phyloP scores from a whole-genome alignment of 2,888 invertebrate genomes.

The Latheticus oryzae region DNA sequence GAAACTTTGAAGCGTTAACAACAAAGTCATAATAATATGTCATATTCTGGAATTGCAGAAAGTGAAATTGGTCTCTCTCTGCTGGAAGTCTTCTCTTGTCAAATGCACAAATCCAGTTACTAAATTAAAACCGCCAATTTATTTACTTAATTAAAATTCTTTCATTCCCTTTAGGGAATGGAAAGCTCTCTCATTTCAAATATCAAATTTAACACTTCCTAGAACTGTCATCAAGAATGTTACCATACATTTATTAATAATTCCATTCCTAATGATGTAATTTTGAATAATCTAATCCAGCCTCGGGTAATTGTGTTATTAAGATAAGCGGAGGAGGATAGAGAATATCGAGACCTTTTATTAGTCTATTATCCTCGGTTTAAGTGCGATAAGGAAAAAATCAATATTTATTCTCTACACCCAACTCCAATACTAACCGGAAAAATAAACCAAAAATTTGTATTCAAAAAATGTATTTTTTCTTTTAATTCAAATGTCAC shows the following conservation, averaged over 20 bases:
- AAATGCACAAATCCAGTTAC: no score
- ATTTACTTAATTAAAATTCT: no score
- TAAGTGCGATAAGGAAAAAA: slow-evolving; percentile 17
- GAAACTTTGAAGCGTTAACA: slow-evolving; percentile 24
- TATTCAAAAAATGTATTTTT: slow-evolving; percentile 2
- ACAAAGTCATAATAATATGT: no score
- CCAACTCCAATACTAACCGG: neutral
- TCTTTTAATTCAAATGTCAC: slow-evolving; percentile 12
- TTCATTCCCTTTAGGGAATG: no score
- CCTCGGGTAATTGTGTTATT: slow-evolving; percentile 20
- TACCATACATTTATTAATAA: slow-evolving; percentile 12
- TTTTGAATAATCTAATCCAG: slow-evolving; percentile 10
- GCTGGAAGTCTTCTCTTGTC: no score
- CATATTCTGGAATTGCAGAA: no score
- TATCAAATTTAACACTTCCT: no score
- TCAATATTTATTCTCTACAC: slow-evolving; percentile 17
- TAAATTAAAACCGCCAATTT: no score
- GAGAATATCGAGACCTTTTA: slow-evolving; percentile 19
- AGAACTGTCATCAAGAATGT: no score
- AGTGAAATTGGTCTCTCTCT: no score
- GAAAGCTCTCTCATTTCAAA: no score
- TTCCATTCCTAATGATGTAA: slow-evolving; percentile 13
- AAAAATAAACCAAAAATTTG: slow-evolving; percentile 2
- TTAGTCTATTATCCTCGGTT: slow-evolving; percentile 13
- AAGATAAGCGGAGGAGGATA: slow-evolving; percentile 16